These are phyloP conservation scores for Drosophila hamatofila DNA, from an alignment of 2,888 invertebrate species.

Conservation along the genomic window DNA sequence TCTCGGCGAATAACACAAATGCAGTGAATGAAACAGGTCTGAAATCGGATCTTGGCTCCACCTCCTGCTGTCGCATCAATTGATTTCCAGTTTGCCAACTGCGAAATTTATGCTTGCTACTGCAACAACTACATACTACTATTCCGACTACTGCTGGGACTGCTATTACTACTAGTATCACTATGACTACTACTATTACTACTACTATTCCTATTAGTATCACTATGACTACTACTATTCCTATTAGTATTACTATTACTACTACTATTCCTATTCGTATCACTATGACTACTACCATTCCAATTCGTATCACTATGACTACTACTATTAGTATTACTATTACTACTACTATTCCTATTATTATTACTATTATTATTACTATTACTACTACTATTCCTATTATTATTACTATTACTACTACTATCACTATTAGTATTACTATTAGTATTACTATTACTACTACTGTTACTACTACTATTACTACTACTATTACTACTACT, in stretches of 20 bases:
- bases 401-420: background rate
- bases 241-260: background rate
- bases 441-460: background rate
- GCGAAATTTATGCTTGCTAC: constrained; percentile 8
- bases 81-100: constrained; percentile 46
- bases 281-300: background rate
- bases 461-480: background rate
- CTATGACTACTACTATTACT: background rate
- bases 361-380: background rate
- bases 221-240: too few species aligned
- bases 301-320: background rate
- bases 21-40: constrained; percentile 54
- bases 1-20: constrained; percentile 41
- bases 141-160: background rate
- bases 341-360: background rate
- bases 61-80: constrained; percentile 40
- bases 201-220: background rate
- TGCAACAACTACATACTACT: background rate
- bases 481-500: background rate
- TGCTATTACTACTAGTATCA: background rate
- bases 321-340: background rate
- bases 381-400: background rate
- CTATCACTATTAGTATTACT: background rate
- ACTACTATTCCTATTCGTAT: background rate
- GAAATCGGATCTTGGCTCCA: constrained; percentile 33